Evolutionary conservation across 2,113 vertebrate species (phyloP), one percentile per base, ranked within the genome.

Genomic region (Engystomops pustulosus): DNA sequence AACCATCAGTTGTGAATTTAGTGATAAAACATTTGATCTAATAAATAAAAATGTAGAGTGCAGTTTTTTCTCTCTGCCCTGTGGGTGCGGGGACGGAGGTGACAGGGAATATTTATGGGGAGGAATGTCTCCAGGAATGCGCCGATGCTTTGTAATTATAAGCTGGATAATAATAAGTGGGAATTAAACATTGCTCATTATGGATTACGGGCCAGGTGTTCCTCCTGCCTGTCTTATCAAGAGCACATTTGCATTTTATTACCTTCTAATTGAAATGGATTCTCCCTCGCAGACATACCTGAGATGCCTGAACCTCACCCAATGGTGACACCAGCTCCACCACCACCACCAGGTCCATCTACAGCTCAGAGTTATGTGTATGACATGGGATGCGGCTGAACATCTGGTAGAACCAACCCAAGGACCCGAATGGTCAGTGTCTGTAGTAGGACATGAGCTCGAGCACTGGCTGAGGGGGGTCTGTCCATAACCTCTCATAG

Each of bases 161-260:
- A 88, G 88, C 87, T 90, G 87, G 68, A 4, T 41, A 8, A 87
- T 44, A 86, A 89, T 86, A 86, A 86, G 86, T 84, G 86, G 80
- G 87, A 89, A 90, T 89, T 87, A 88, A 90, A 89, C 76, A 88
- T 88, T 82, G 90, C 84, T 89, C 88, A 88, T 90, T 89, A 88
- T 88, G 86, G 88, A 86, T 84, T 88, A 78, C 88, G 78, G 85
- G 85, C 88, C 90, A 91, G 90, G 89, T 92, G 90, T 89, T 89
- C 88, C 32, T 34, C 17, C 77, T 72, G 85, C 87, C 86, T 87
- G 55, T 76, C 90, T 90, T 88, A 88, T 88, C 89, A 45, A 86
- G 84, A 74, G 36, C 72, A 0, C 72, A 89, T 92, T 92, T 90
- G 88, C 90, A 91, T 91, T 90, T 90, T 91, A 91, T 90, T 68